phyloP scores from a whole-genome alignment of 2,113 vertebrate genomes.

The mouse (Mus musculus) region GRCm39 chr6:113937001-113937500 shows the following conservation, averaged over 20 bases:
- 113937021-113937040: fast-evolving
- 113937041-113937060: too few species aligned
- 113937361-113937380: not conserved
- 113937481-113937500: not conserved
- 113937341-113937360: not conserved
- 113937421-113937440: not conserved
- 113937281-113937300: not conserved
- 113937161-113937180: not conserved
- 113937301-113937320: not conserved
- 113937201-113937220: not conserved
- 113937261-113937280: not conserved
- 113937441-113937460: not conserved
- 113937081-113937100: not conserved
- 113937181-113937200: not conserved
- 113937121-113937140: too few species aligned
- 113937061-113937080: not conserved
- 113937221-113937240: not conserved
- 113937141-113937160: not conserved
- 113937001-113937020: not conserved
- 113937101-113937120: not conserved
- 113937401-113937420: not conserved
- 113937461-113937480: not conserved
- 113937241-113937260: not conserved
- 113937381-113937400: not conserved
- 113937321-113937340: not conserved